Conservation (phyloP, 2,113 vertebrate species). For the Nesoenas mayeri region DNA sequence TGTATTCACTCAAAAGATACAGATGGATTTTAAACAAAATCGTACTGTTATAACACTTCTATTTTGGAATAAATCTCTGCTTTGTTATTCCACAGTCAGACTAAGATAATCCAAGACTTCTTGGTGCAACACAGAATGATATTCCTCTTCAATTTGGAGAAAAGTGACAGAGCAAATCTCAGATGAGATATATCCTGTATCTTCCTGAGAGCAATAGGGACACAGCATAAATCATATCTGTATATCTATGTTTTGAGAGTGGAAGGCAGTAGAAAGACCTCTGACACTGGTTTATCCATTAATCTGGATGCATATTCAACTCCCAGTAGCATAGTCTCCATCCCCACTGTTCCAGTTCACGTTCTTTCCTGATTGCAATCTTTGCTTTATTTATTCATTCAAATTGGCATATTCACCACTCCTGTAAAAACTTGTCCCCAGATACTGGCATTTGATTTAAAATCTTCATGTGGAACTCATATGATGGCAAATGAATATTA, state of each 20-base stretch:
- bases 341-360: not conserved
- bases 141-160: not conserved
- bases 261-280: not conserved
- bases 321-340: not conserved
- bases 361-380: not conserved
- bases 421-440: conserved; percentile 43
- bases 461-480: conserved; percentile 60
- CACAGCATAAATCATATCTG: not conserved
- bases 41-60: not conserved
- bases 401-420: conserved; percentile 29
- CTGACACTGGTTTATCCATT: not conserved
- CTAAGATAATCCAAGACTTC: not conserved
- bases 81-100: not conserved
- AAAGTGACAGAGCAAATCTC: not conserved
- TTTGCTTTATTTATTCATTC: conserved; percentile 12
- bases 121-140: not conserved
- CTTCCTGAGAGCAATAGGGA: not conserved
- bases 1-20: not conserved
- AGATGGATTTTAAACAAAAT: not conserved
- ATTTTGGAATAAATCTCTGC: not conserved
- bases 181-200: not conserved
- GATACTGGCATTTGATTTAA: conserved; percentile 49
- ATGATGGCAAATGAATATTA: conserved; percentile 56
- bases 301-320: not conserved
- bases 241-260: not conserved